Conservation (phyloP, 2,888 invertebrate species). For the Plemyria rubiginata region DNA sequence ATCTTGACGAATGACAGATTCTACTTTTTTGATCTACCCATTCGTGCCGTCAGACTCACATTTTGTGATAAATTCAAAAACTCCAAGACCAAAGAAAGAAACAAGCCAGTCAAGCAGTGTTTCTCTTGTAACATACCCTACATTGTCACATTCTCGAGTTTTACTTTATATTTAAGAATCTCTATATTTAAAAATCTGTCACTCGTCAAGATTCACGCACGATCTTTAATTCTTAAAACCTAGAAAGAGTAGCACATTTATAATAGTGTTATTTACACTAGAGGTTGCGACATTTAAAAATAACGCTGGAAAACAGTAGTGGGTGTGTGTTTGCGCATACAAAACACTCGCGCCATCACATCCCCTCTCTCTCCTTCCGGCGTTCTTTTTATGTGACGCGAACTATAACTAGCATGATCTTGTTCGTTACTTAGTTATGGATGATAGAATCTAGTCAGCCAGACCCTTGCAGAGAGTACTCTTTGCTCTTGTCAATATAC, state of each 20-base stretch:
- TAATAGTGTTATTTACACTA: slow-evolving; percentile 56
- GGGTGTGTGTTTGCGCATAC: no score
- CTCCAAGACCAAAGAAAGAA: background rate
- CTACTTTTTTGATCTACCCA: background rate
- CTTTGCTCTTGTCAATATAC: slow-evolving; percentile 1
- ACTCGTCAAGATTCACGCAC: slow-evolving; percentile 5
- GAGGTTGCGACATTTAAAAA: no score
- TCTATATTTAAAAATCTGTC: slow-evolving; percentile 3
- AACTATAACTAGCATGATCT: slow-evolving; percentile 49
- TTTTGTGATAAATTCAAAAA: background rate
- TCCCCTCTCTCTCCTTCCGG: no score
- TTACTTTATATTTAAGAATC: background rate
- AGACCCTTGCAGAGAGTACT: slow-evolving; percentile 5
- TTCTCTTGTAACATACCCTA: background rate
- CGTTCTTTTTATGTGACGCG: no score
- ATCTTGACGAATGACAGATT: slow-evolving; percentile 6
- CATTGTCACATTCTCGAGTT: background rate
- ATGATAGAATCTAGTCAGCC: slow-evolving; percentile 13
- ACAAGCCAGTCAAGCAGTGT: background rate
- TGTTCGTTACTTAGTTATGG: slow-evolving; percentile 50
- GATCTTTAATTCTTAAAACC: slow-evolving; percentile 66
- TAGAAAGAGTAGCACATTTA: slow-evolving; percentile 64
- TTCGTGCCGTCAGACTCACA: no score
- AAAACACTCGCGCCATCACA: no score
- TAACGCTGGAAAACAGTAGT: no score